Evolutionary conservation across 2,888 invertebrate genomes (phyloP).

Genomic region (Polietes domitor): DNA sequence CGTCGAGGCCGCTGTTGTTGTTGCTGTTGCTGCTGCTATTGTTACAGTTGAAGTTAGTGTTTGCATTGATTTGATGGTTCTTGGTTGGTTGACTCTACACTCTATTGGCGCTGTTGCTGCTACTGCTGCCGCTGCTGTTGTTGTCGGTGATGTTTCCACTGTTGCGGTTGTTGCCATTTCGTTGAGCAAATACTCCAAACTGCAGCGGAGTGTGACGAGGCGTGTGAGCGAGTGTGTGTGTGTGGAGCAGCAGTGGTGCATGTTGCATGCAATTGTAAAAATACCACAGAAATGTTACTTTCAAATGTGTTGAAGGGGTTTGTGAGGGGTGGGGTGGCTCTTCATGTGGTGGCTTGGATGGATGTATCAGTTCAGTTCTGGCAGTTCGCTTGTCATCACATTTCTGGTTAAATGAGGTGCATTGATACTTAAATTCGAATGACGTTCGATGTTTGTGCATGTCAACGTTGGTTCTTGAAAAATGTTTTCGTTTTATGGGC

Average conservation of each 20-base stretch:
- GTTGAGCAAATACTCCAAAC: conserved; percentile 77
- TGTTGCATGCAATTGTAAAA: conserved; percentile 71
- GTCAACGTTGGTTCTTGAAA: not conserved
- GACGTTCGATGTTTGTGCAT: conserved; percentile 8
- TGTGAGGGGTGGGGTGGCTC: not conserved
- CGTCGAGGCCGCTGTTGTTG: conserved; percentile 56
- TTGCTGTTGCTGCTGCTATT: conserved; percentile 22
- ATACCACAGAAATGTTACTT: conserved; percentile 65
- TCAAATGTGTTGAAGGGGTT: not conserved
- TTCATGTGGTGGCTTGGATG: conserved; percentile 60
- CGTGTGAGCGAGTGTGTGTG: conserved; percentile 74
- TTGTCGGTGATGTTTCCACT: conserved; percentile 48
- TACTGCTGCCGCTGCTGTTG: conserved; percentile 49
- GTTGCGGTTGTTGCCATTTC: conserved; percentile 75
- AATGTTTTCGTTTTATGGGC: not conserved
- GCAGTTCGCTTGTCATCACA: conserved; percentile 50
- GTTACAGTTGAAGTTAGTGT: conserved; percentile 20
- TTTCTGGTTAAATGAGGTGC: conserved; percentile 54
- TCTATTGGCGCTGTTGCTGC: not conserved
- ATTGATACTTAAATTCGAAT: conserved; percentile 47
- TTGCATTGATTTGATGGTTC: conserved; percentile 53
- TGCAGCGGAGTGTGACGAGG: conserved; percentile 71
- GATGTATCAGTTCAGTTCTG: conserved; percentile 62
- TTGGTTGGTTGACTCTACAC: not conserved
- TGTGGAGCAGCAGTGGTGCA: conserved; percentile 62